Conservation (phyloP, 2,113 vertebrate species). For the Tursiops truncatus region DNA sequence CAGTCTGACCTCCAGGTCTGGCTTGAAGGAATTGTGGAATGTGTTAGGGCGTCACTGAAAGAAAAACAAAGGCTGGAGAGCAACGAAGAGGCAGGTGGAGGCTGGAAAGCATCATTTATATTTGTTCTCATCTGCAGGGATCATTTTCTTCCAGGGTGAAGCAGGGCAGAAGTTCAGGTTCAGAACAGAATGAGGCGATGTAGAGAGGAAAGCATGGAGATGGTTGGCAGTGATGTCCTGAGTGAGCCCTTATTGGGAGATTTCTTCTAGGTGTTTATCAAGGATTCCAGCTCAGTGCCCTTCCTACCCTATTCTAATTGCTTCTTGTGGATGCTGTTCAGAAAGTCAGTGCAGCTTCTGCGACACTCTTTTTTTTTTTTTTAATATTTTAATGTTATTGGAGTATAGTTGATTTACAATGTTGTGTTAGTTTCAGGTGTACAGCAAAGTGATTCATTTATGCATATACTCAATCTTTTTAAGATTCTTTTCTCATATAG, state of each 20-base stretch:
- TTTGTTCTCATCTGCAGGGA: not conserved
- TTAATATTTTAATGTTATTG: not conserved
- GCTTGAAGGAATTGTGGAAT: not conserved
- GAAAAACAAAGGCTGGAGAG: not conserved
- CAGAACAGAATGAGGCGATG: not conserved
- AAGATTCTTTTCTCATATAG: not conserved
- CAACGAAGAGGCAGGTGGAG: not conserved
- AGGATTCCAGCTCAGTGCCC: not conserved
- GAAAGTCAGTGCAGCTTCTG: not conserved
- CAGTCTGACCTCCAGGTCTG: not conserved
- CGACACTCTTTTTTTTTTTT: too few species aligned
- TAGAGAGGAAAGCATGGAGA: not conserved
- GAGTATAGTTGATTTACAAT: not conserved
- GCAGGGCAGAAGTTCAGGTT: not conserved
- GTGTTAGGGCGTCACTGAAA: not conserved
- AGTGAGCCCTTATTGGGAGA: not conserved
- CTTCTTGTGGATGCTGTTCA: not conserved
- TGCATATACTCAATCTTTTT: not conserved
- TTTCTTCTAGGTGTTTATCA: not conserved
- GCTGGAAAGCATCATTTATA: not conserved
- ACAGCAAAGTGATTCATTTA: not conserved
- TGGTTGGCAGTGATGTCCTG: not conserved
- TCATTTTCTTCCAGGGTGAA: not conserved
- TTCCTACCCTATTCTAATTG: not conserved
- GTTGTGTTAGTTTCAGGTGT: not conserved